Base-by-base conservation (phyloP, 2,888 invertebrate species). In the Pseudococcus viburni region DNA sequence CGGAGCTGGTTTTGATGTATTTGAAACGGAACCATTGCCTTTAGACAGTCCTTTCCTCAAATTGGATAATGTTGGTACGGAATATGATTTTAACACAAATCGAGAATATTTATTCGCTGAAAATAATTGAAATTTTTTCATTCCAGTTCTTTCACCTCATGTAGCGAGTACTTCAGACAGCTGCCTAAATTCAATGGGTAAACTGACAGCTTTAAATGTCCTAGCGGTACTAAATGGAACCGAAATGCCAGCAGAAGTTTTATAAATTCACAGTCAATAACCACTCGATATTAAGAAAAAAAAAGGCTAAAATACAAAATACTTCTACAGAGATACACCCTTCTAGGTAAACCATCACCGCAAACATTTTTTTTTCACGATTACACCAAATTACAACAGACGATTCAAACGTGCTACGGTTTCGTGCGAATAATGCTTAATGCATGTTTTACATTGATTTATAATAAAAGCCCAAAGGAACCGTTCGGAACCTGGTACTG, bases 1-100 rank as follows among this genome's bases (percentile, higher is more conserved):
- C 91, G 96, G 96, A 0, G 98, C 98, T 0, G 98, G 98, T 0
- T 93, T 99, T 2, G 98, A 99, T 91, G 98, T 98, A 5, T 46
- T 12, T 19, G 8, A 4, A 9, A 11, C n/a, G 5, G 80, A 83
- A 19, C 80, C 46, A 22, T 46, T 83, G 12, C 33, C 80, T 42
- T 9, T 7, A 11, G 46, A 83, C 17, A n/a, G 17, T 46, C 42
- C 39, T 8, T 12, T 83, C 5, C 2, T 83, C 0, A 83, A 83
- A 46, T 3, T 83, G 42, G 46, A 83, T 83, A 83, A 83, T 19
- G 80, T 83, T n/a, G 80, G 80, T 83, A 46, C 1, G 80, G 2
- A 77, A n/a, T n/a, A n/a, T n/a, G n/a, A n/a, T n/a, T n/a, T n/a
- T n/a, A n/a, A n/a, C n/a, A n/a, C n/a, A n/a, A n/a, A n/a, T n/a